Percentiles rank a stretch among this genome's conserved stretches.
These are phyloP conservation scores for Megaustenia siamemsis DNA, from an alignment of 2,888 invertebrate genomes.

Conservation along the genomic window DNA sequence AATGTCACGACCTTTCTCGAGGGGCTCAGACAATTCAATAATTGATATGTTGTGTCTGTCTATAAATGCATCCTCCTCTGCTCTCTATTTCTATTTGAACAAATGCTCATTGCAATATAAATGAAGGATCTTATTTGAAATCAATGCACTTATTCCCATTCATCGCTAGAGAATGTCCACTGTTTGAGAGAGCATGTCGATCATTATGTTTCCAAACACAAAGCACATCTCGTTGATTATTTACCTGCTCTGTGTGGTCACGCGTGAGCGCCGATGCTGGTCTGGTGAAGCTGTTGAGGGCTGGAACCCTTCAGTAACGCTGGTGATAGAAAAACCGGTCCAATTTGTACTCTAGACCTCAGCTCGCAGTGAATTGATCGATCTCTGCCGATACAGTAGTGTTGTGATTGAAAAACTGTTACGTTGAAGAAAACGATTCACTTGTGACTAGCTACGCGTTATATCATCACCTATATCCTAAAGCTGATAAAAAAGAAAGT, in stretches of 20 bases:
- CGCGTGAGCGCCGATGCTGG: not conserved
- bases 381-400: not conserved
- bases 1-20: too few species aligned
- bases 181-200: not conserved
- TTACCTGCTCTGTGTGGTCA: not conserved
- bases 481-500: too few species aligned
- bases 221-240: not conserved
- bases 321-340: conserved; percentile 33
- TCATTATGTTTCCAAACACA: not conserved
- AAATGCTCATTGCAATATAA: too few species aligned
- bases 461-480: not conserved
- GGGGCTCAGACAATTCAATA: too few species aligned
- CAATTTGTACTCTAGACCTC: conserved; percentile 18
- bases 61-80: too few species aligned
- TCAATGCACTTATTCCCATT: too few species aligned
- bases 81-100: too few species aligned
- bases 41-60: too few species aligned
- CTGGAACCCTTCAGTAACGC: not conserved
- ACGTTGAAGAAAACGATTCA: not conserved
- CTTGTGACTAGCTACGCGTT: not conserved
- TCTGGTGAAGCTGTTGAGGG: not conserved
- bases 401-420: conserved; percentile 13
- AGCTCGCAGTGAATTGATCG: conserved; percentile 29
- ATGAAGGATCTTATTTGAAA: too few species aligned
- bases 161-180: too few species aligned